phyloP scores from a whole-genome alignment of 2,797 vertebrate species.

The Intellagama lesueurii region DNA sequence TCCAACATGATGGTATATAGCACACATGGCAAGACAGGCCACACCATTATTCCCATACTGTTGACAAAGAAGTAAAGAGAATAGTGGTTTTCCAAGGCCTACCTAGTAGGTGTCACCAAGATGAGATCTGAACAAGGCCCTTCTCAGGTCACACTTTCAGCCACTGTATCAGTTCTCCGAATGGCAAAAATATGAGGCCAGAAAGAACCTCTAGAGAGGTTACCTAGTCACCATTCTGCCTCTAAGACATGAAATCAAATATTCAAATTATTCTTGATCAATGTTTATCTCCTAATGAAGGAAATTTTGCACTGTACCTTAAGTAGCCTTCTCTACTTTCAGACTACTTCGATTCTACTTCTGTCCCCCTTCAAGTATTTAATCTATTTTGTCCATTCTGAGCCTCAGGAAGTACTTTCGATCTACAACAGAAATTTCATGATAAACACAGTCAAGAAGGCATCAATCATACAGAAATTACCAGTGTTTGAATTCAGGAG shows the following conservation, averaged over 20 bases:
- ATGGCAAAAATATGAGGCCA: neutral
- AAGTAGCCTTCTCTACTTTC: neutral
- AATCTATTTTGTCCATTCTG: neutral
- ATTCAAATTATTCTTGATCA: neutral
- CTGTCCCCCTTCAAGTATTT: neutral
- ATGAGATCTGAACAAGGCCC: neutral
- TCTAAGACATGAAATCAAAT: neutral
- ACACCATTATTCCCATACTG: neutral
- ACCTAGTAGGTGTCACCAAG: too few species aligned
- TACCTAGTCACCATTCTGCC: neutral
- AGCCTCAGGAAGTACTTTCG: neutral
- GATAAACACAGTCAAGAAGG: neutral
- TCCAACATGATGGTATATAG: too few species aligned
- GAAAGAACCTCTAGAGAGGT: neutral
- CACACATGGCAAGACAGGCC: neutral
- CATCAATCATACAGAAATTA: neutral
- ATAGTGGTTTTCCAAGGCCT: neutral
- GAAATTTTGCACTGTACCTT: neutral
- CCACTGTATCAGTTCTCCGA: neutral
- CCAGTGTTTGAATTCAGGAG: neutral
- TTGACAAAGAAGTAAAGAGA: neutral
- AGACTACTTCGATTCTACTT: neutral
- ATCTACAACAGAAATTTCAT: neutral
- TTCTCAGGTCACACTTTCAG: too few species aligned
- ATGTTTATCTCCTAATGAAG: neutral